Evolutionary conservation across 2,888 invertebrate genomes (phyloP).

Genomic region (Metallyticus violacea): DNA sequence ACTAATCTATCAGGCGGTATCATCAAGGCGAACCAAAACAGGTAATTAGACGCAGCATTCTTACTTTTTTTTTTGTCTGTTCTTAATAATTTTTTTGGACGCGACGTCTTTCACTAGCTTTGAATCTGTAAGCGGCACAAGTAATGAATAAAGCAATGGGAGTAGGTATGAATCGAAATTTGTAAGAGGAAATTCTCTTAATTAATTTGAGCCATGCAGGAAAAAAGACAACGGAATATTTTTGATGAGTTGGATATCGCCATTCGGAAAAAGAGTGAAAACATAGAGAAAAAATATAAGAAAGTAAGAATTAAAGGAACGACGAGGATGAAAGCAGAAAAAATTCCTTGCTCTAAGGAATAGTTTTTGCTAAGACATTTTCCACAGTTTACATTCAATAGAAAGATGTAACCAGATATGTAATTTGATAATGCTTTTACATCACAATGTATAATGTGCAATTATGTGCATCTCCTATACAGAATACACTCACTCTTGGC

Average conservation of each 20-base stretch:
- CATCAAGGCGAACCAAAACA: constrained; percentile 20
- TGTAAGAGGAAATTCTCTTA: neutral
- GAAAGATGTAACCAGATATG: too few relatives aligned
- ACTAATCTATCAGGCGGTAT: constrained; percentile 21
- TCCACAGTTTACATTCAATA: neutral
- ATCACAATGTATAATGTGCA: too few relatives aligned
- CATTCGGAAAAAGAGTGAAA: neutral
- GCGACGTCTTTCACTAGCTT: neutral
- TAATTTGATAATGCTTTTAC: too few relatives aligned
- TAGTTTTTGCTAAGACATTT: neutral
- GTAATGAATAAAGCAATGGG: neutral
- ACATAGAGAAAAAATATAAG: neutral
- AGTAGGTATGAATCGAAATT: neutral
- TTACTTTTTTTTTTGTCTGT: neutral
- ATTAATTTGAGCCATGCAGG: neutral
- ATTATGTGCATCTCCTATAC: too few relatives aligned
- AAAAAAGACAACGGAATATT: neutral
- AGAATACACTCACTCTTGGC: too few relatives aligned
- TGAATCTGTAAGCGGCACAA: constrained; percentile 4
- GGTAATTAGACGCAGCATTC: constrained; percentile 14
- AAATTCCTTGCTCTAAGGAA: neutral
- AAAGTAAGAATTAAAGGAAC: too few relatives aligned
- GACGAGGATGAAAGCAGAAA: neutral
- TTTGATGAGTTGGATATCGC: neutral
- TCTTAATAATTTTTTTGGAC: neutral